phyloP scores from a whole-genome alignment of 35 echinoderm and acorn worm species.

The Strongylocentrotus purpuratus region DNA sequence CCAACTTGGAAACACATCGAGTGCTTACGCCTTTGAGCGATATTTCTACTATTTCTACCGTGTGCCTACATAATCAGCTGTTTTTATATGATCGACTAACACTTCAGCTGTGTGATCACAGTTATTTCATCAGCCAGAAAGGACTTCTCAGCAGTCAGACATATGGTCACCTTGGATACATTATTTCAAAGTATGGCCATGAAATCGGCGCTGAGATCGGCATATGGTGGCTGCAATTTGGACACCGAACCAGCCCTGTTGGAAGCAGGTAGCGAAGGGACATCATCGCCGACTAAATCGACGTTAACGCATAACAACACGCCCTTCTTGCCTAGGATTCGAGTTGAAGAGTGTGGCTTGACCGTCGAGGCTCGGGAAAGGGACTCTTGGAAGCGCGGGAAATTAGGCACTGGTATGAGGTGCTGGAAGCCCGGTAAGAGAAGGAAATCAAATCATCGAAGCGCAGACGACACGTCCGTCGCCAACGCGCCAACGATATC shows the following conservation, averaged over 20 bases:
- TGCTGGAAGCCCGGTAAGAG: constrained; percentile 43
- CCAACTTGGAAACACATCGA: not conserved
- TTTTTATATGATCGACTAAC: not conserved
- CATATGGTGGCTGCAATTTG: not conserved
- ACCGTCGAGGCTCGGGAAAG: constrained; percentile 51
- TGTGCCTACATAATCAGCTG: not conserved
- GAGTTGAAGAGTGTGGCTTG: constrained; percentile 68
- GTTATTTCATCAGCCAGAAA: not conserved
- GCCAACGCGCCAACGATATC: not conserved
- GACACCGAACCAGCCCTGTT: not conserved
- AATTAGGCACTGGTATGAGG: not conserved
- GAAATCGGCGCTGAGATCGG: not conserved
- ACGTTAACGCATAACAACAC: not conserved
- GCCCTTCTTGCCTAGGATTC: constrained; percentile 54
- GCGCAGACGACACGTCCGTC: no score
- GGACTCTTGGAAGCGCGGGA: not conserved
- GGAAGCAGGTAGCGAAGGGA: not conserved
- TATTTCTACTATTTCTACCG: no score
- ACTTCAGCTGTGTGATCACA: not conserved
- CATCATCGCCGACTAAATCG: not conserved
- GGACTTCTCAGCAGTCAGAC: not conserved
- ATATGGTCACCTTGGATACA: not conserved
- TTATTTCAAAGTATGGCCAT: not conserved
- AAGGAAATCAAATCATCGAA: not conserved
- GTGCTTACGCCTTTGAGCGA: not conserved